Base-by-base conservation (phyloP, 2,888 invertebrate species). In the Cryptosula pallasiana region DNA sequence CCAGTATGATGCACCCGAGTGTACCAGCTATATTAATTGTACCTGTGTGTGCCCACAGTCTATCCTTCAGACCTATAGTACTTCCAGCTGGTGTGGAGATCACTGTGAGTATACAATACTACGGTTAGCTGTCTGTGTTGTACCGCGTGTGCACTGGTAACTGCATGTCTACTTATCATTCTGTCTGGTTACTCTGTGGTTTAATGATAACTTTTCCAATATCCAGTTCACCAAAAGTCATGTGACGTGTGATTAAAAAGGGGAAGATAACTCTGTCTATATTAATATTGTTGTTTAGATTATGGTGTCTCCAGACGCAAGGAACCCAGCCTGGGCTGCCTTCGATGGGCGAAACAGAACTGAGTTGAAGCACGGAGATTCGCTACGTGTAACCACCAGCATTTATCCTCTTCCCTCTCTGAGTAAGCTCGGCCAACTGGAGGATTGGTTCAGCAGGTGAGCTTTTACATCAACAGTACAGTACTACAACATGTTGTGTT, bases 11-110 rank as follows among this genome's bases (percentile, higher is more conserved):
- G 81, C 97, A 97, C 86, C 97, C 97, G 1, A 94, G 93, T 36
- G 96, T 97, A 71, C 96, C 96, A 9, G 95, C 96, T 35, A 94
- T 97, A 79, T 93, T 97, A 92, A 93, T 97, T 72, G 95, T 95
- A 1, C 97, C 97, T 34, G 96, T 97, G 82, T 97, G 97, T 82
- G 96, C 97, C 3, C 97, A 97, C 87, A 96, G 96, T 45, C 88
- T 97, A 73, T 95, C 95, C 81, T 97, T 97, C 88, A 88, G 97
- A 80, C 97, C 97, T 55, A 96, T 97, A 78, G 95, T 97, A 29
- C 95, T 97, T 55, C 97, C 97, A 0, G 96, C 96, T 1, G 96
- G 96, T 0, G 95, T 96, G 0, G 95, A 97, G 85, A 88, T 85
- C 69, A 84, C 81, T 79, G 83, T 84, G 71, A 72, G 72, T 72